Percentiles rank a stretch among this genome's conserved stretches.
Evolutionary conservation across 2,888 invertebrate species (phyloP).

Genomic region (Coenonympha glycerion): DNA sequence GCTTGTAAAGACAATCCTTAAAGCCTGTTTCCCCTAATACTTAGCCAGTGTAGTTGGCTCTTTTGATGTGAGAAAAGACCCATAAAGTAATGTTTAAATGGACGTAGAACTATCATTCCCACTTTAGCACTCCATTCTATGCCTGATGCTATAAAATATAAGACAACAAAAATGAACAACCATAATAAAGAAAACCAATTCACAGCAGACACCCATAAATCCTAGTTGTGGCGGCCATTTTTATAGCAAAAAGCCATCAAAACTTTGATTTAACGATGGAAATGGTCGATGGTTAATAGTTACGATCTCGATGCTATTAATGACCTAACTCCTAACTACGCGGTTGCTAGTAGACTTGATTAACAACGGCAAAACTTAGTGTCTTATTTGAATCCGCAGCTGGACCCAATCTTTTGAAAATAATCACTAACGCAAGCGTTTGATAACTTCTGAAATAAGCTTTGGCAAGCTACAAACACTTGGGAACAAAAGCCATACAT

Average conservation of each 20-base stretch:
- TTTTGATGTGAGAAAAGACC: too few relatives aligned
- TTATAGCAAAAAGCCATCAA: slow-evolving; percentile 5
- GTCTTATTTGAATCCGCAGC: too few relatives aligned
- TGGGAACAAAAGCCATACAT: too few relatives aligned
- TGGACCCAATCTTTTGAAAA: too few relatives aligned
- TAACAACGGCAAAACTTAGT: neutral
- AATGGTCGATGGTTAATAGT: slow-evolving; percentile 5
- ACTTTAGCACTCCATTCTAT: neutral
- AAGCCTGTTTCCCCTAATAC: too few relatives aligned
- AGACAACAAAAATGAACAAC: neutral
- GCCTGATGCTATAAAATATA: neutral
- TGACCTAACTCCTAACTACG: slow-evolving; percentile 1
- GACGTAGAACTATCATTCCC: too few relatives aligned
- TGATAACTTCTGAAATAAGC: too few relatives aligned
- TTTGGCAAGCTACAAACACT: too few relatives aligned
- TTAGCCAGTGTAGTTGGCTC: too few relatives aligned
- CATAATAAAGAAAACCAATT: slow-evolving; percentile 2
- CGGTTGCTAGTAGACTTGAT: neutral
- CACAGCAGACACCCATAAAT: slow-evolving; percentile 8
- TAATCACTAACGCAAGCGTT: too few relatives aligned
- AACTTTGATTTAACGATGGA: slow-evolving; percentile 5
- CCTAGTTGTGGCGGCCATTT: neutral
- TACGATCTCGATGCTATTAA: neutral
- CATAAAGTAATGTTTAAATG: too few relatives aligned
- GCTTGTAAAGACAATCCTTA: too few relatives aligned